These are phyloP conservation scores for Chalcis sispes DNA, from an alignment of 2,888 invertebrate genomes.

Conservation along the genomic window DNA sequence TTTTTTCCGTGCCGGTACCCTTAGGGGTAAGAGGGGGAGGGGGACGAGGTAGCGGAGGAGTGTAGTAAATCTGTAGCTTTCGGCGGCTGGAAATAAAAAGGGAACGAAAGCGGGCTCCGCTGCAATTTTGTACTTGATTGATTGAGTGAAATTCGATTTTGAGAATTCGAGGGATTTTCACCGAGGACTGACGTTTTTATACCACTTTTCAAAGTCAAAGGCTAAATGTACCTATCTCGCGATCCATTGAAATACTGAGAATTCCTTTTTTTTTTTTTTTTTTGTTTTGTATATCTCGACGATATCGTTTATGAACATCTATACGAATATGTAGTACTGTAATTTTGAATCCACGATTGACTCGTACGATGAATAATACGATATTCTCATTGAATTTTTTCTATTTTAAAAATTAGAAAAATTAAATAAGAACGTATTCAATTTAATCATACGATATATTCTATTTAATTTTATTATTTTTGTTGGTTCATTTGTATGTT, in stretches of 20 bases:
- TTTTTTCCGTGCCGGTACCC: not conserved
- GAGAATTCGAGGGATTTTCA: conserved; percentile 23
- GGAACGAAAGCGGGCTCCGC: no score
- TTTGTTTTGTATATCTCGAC: not conserved
- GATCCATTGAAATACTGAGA: not conserved
- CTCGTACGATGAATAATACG: not conserved
- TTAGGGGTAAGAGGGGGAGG: no score
- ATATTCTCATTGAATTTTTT: no score
- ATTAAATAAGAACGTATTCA: no score
- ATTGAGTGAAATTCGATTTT: conserved; percentile 49
- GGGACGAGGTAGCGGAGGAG: not conserved
- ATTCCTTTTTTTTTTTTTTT: conserved; percentile 10
- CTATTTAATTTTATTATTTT: no score
- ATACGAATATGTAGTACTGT: not conserved
- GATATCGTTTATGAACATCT: not conserved
- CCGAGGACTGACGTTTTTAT: conserved; percentile 34
- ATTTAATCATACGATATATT: no score
- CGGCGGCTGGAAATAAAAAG: conserved; percentile 4
- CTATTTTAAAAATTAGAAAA: no score
- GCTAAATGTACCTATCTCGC: conserved; percentile 12
- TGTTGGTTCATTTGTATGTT: no score
- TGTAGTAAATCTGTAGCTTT: no score
- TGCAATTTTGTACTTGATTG: conserved; percentile 35
- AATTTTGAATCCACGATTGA: not conserved
- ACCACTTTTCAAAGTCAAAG: conserved; percentile 44